Evolutionary conservation across 92 coral and sea anemone species (phyloP).

Genomic region (Siderastrea siderea): DNA sequence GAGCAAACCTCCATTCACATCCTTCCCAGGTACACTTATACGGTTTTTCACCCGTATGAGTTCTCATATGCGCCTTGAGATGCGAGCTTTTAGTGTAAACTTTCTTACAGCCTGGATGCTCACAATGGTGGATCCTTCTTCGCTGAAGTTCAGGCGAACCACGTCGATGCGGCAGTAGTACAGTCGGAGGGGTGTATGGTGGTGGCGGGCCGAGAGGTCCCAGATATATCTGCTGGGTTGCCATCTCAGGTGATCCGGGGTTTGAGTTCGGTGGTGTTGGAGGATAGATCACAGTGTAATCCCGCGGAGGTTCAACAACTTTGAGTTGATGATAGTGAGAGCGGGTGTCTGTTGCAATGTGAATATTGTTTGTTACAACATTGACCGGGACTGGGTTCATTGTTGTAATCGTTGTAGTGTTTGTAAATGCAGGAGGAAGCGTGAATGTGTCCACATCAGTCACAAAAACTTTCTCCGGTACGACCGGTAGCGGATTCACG

Average conservation of each 20-base stretch:
- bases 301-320: slow-evolving; percentile 91
- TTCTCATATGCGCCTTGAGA: slow-evolving; percentile 97
- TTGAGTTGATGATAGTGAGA: slow-evolving; percentile 70
- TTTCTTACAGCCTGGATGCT: slow-evolving; percentile 98
- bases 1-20: slow-evolving; percentile 98
- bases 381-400: slow-evolving; percentile 31
- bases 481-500: slow-evolving; percentile 7
- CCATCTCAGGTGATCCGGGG: slow-evolving; percentile 99
- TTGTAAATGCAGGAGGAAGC: slow-evolving; percentile 41
- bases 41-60: slow-evolving; percentile 99
- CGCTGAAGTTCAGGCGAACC: slow-evolving; percentile 94
- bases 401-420: slow-evolving; percentile 46
- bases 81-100: slow-evolving; percentile 99
- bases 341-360: slow-evolving; percentile 32
- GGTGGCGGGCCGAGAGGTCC: slow-evolving; percentile 97
- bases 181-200: slow-evolving; percentile 76
- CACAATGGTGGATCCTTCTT: slow-evolving; percentile 96
- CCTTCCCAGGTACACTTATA: slow-evolving; percentile 99
- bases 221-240: slow-evolving; percentile 72
- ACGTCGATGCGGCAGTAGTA: slow-evolving; percentile 65
- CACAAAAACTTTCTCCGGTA: slow-evolving; percentile 83
- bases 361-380: slow-evolving; percentile 16
- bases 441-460: slow-evolving; percentile 60
- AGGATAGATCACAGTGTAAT: slow-evolving; percentile 92
- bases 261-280: slow-evolving; percentile 99